phyloP scores from a whole-genome alignment of 2,888 invertebrate species.

The Eilema sororculum region DNA sequence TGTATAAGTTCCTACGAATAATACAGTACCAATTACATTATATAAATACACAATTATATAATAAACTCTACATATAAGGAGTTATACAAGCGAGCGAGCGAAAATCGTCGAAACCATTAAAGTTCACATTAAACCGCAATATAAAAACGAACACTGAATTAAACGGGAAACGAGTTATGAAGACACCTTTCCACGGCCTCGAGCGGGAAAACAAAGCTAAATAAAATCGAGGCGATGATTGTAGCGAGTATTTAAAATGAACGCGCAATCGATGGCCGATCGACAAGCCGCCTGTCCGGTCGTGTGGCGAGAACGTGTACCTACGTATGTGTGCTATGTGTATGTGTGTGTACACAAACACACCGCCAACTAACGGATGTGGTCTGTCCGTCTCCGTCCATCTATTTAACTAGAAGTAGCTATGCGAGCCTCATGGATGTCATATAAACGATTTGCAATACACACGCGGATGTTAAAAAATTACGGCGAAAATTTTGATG shows the following conservation, averaged over 20 bases:
- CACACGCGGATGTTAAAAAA: slow-evolving; percentile 43
- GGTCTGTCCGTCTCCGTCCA: slow-evolving; percentile 62
- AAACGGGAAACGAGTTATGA: slow-evolving; percentile 51
- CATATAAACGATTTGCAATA: slow-evolving; percentile 59
- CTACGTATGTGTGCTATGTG: slow-evolving; percentile 48
- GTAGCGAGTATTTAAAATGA: slow-evolving; percentile 67
- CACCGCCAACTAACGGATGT: slow-evolving; percentile 69
- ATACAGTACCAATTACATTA: background rate
- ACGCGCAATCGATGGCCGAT: slow-evolving; percentile 78
- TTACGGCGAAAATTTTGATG: slow-evolving; percentile 54
- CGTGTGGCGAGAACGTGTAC: slow-evolving; percentile 45
- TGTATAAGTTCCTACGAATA: background rate
- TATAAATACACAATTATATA: background rate
- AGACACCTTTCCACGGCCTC: slow-evolving; percentile 58
- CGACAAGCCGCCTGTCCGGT: slow-evolving; percentile 67
- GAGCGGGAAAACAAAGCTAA: slow-evolving; percentile 54
- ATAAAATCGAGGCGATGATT: slow-evolving; percentile 58
- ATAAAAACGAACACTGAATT: slow-evolving; percentile 40
- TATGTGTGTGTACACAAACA: slow-evolving; percentile 31
- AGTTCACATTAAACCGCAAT: slow-evolving; percentile 32
- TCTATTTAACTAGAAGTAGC: slow-evolving; percentile 60
- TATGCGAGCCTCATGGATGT: slow-evolving; percentile 52
- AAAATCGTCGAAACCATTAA: slow-evolving; percentile 35
- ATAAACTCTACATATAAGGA: background rate
- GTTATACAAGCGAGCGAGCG: slow-evolving; percentile 10